These are phyloP conservation scores for Polypedilum vanderplanki DNA, from an alignment of 1,140 invertebrate genomes.

Conservation along the genomic window DNA sequence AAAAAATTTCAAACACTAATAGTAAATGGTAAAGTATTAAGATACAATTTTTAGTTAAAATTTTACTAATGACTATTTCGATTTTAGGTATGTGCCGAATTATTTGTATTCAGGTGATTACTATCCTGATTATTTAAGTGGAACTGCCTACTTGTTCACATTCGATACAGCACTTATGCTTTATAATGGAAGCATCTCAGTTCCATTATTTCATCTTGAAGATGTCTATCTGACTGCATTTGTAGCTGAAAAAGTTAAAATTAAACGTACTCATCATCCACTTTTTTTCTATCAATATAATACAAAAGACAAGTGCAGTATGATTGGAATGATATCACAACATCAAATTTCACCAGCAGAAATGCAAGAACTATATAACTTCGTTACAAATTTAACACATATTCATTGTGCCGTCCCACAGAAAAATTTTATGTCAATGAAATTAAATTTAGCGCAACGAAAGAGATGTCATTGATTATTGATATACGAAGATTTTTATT, in stretches of 20 bases:
- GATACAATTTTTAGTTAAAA: no score
- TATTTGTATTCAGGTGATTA: conserved; percentile 69
- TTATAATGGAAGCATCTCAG: conserved; percentile 60
- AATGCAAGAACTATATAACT: conserved; percentile 39
- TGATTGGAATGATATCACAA: conserved; percentile 39
- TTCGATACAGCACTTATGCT: conserved; percentile 57
- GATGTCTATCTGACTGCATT: conserved; percentile 79
- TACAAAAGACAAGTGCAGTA: conserved; percentile 35
- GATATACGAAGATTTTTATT: no score
- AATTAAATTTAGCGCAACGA: not conserved
- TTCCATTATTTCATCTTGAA: conserved; percentile 69
- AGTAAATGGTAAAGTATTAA: conserved; percentile 61
- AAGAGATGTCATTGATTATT: not conserved
- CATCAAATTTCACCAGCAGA: conserved; percentile 39
- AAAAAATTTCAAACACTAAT: conserved; percentile 59
- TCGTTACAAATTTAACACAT: conserved; percentile 37
- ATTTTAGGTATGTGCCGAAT: conserved; percentile 55
- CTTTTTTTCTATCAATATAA: conserved; percentile 37
- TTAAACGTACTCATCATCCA: conserved; percentile 36
- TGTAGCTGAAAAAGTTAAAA: conserved; percentile 37
- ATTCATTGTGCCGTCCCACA: conserved; percentile 38
- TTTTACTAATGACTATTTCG: no score
- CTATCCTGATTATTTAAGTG: conserved; percentile 80
- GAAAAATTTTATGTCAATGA: conserved; percentile 35
- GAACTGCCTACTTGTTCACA: conserved; percentile 77